Conservation (phyloP, 2,113 vertebrate genomes). For the Zootoca vivipara region DNA sequence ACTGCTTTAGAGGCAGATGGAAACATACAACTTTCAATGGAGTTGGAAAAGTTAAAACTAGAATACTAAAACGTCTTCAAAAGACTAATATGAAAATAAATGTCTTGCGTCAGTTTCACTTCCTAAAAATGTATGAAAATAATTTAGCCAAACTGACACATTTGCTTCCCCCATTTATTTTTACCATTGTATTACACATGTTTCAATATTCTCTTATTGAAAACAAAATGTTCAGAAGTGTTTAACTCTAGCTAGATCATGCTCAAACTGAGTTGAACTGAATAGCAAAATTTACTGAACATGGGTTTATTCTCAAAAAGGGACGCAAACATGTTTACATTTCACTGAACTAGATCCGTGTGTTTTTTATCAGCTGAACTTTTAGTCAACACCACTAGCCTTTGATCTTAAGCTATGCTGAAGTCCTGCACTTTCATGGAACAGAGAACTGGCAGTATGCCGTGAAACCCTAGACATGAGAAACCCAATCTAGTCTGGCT, state of each 20-base stretch:
- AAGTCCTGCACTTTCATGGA: background rate
- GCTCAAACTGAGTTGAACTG: background rate
- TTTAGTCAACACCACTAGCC: background rate
- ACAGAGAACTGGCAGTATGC: constrained; percentile 5
- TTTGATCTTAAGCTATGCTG: background rate
- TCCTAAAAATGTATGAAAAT: background rate
- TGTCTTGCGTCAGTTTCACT: background rate
- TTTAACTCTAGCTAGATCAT: background rate
- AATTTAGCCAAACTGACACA: background rate
- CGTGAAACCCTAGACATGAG: constrained; percentile 78
- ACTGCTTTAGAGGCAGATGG: rapidly evolving
- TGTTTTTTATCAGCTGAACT: background rate
- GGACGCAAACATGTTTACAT: background rate
- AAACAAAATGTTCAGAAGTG: background rate
- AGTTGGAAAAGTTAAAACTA: background rate
- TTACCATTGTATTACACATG: background rate
- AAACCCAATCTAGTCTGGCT: constrained; percentile 74
- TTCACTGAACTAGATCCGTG: background rate
- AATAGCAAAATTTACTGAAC: background rate
- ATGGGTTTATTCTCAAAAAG: background rate
- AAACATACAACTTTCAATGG: background rate
- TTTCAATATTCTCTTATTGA: background rate
- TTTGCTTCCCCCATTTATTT: background rate
- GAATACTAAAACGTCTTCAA: background rate
- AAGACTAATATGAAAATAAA: too few species aligned